These are phyloP conservation scores for Heliconius melpomene DNA, from an alignment of 1,140 invertebrate species.

Conservation along the genomic window DNA sequence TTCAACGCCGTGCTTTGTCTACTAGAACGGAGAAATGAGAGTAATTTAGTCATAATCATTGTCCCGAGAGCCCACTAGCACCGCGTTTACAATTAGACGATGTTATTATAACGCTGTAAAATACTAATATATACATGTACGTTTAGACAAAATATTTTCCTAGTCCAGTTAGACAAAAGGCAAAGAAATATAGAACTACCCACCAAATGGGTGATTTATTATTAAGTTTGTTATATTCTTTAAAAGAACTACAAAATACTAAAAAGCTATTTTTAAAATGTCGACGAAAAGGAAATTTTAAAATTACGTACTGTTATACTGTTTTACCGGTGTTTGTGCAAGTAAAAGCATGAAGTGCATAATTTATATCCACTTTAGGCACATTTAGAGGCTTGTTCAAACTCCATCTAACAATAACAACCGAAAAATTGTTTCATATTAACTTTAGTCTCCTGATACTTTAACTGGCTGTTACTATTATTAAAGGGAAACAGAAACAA, in stretches of 20 bases:
- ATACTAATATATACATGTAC: too few relatives aligned
- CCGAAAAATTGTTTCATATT: background rate
- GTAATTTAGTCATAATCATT: too few relatives aligned
- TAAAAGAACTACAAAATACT: background rate
- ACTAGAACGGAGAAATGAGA: too few relatives aligned
- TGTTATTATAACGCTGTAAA: too few relatives aligned
- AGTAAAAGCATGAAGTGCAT: conserved; percentile 3
- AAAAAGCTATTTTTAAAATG: background rate
- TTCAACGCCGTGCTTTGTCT: too few relatives aligned
- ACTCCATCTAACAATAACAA: background rate
- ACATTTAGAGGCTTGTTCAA: conserved; percentile 3
- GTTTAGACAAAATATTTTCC: too few relatives aligned
- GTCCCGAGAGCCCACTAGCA: too few relatives aligned
- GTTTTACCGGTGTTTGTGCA: background rate
- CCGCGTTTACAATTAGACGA: too few relatives aligned
- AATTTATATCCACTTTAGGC: conserved; percentile 25
- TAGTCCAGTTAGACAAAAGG: too few relatives aligned
- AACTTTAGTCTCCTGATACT: background rate
- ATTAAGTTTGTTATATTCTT: background rate
- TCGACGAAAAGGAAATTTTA: background rate
- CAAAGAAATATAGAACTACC: background rate
- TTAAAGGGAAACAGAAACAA: too few relatives aligned
- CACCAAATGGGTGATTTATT: background rate
- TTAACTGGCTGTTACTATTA: background rate
- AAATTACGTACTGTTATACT: background rate